Evolutionary conservation across 2,113 vertebrate species (phyloP).

Genomic region (Chunga burmeisteri): DNA sequence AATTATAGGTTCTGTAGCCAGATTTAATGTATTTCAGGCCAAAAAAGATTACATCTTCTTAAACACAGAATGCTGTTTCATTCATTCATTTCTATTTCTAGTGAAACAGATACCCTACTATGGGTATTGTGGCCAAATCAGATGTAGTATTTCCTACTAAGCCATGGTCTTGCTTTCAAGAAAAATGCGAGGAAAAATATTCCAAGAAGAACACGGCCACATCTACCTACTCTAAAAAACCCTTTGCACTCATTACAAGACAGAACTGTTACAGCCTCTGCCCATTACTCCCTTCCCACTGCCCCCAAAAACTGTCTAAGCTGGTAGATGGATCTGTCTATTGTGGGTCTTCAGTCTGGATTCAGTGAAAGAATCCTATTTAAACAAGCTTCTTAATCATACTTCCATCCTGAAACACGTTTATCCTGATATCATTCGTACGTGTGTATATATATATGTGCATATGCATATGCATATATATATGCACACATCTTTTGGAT

Average conservation of each 20-base stretch:
- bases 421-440: neutral
- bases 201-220: neutral
- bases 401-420: neutral
- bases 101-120: neutral
- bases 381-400: neutral
- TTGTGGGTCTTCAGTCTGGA: neutral
- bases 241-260: neutral
- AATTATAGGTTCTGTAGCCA: neutral
- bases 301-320: rapidly evolving
- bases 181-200: neutral
- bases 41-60: neutral
- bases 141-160: neutral
- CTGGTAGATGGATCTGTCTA: neutral
- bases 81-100: neutral
- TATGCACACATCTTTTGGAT: neutral
- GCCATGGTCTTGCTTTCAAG: neutral
- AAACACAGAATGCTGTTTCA: neutral
- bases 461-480: neutral
- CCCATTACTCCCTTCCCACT: neutral
- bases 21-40: neutral
- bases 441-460: too few species aligned
- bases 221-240: neutral
- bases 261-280: neutral
- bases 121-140: neutral
- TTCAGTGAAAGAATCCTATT: neutral